Evolutionary conservation across 2,888 invertebrate species (phyloP).

Genomic region (Clivina fossor): DNA sequence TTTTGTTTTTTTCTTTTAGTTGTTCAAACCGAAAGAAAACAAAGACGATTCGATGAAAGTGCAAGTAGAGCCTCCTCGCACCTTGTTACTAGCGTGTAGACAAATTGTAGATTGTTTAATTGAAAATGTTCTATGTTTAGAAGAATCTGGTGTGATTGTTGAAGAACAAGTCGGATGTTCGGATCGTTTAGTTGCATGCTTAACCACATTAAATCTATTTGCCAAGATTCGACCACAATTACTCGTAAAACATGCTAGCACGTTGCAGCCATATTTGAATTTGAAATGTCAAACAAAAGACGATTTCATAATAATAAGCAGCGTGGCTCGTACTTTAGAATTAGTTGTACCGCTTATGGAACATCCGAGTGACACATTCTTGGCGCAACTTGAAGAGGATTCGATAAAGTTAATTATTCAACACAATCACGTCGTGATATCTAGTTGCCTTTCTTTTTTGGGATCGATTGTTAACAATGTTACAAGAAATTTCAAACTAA

Average conservation of each 20-base stretch:
- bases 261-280: slow-evolving; percentile 93
- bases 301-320: slow-evolving; percentile 83
- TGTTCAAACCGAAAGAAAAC: slow-evolving; percentile 90
- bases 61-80: slow-evolving; percentile 81
- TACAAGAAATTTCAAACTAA: slow-evolving; percentile 91
- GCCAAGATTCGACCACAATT: slow-evolving; percentile 96
- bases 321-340: slow-evolving; percentile 86
- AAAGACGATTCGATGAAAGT: slow-evolving; percentile 84
- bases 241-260: slow-evolving; percentile 90
- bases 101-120: slow-evolving; percentile 98
- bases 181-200: slow-evolving; percentile 87
- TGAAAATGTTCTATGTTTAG: slow-evolving; percentile 88
- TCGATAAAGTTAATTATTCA: slow-evolving; percentile 89
- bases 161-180: slow-evolving; percentile 65
- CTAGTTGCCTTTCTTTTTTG: slow-evolving; percentile 91
- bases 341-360: slow-evolving; percentile 96
- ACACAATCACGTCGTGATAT: slow-evolving; percentile 80
- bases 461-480: slow-evolving; percentile 96
- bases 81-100: slow-evolving; percentile 84
- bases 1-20: slow-evolving; percentile 58
- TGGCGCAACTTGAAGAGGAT: slow-evolving; percentile 94
- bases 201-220: slow-evolving; percentile 92
- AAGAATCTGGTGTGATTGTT: slow-evolving; percentile 68
- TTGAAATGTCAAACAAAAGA: slow-evolving; percentile 85
- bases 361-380: slow-evolving; percentile 95